Evolutionary conservation across 2,113 vertebrate genomes (phyloP).

Genomic region (Brachyhypopomus occidentalis): DNA sequence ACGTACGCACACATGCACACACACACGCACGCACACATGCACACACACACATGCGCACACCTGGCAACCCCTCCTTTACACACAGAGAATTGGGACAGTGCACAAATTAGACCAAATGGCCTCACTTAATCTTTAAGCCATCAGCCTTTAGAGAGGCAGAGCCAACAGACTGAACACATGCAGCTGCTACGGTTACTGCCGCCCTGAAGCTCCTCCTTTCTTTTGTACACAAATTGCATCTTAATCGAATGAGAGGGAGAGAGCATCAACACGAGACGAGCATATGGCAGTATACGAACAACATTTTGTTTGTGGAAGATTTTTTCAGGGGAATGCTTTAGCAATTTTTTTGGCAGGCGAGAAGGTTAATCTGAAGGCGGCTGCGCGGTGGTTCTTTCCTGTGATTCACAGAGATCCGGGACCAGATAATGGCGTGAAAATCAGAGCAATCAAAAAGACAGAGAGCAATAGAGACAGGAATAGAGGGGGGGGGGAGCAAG

Average conservation of each 20-base stretch:
- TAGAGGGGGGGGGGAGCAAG: background rate
- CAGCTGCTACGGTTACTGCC: background rate
- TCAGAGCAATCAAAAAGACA: constrained; percentile 6
- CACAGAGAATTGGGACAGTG: constrained; percentile 15
- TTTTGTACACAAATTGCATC: background rate
- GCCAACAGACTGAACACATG: background rate
- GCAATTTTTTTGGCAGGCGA: background rate
- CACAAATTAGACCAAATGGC: constrained; percentile 8
- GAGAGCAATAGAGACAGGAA: background rate
- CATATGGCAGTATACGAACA: background rate
- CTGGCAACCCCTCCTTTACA: background rate
- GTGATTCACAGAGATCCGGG: background rate
- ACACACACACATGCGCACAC: background rate
- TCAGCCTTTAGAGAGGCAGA: background rate
- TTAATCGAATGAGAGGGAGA: background rate
- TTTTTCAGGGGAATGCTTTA: background rate
- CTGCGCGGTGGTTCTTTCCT: background rate
- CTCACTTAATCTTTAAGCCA: background rate
- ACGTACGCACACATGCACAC: background rate
- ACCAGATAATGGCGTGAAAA: constrained; percentile 14
- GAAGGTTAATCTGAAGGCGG: background rate
- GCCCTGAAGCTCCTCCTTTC: background rate
- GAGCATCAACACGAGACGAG: background rate
- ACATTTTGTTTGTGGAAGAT: background rate
- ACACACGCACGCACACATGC: no score